Evolutionary conservation across 2,113 vertebrate species (phyloP).

Genomic region (Parus major): DNA sequence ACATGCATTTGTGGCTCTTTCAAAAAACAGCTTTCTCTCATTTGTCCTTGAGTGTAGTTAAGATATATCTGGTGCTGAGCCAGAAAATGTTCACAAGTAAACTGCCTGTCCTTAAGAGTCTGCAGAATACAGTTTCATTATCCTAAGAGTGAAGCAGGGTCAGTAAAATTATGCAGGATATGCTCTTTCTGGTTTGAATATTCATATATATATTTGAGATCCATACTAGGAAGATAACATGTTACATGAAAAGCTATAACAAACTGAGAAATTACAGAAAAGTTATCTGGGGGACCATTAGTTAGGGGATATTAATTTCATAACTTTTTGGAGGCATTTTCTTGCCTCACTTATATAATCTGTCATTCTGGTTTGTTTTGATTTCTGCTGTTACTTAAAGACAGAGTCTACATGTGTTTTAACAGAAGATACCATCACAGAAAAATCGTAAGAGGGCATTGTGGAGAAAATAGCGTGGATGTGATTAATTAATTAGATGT

Average conservation of each 20-base stretch:
- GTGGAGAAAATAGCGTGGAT: neutral
- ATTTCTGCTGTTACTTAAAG: neutral
- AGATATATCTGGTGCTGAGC: neutral
- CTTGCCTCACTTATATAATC: neutral
- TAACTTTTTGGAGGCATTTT: neutral
- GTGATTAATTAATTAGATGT: neutral
- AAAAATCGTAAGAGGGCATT: neutral
- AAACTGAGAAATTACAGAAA: neutral
- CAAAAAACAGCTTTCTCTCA: neutral
- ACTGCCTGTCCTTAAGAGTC: neutral
- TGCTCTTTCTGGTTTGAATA: neutral
- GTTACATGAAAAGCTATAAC: neutral
- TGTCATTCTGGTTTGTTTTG: neutral
- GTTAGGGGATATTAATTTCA: neutral
- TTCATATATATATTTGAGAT: neutral
- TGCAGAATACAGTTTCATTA: neutral
- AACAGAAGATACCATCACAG: neutral
- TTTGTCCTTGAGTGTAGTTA: neutral
- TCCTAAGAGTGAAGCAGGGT: neutral
- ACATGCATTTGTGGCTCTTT: neutral
- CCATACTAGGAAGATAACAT: neutral
- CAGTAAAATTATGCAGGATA: neutral
- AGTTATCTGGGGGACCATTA: neutral
- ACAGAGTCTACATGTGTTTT: neutral
- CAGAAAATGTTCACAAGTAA: neutral